Evolutionary conservation across 2,888 invertebrate genomes (phyloP).

Genomic region (Plusia festucae): DNA sequence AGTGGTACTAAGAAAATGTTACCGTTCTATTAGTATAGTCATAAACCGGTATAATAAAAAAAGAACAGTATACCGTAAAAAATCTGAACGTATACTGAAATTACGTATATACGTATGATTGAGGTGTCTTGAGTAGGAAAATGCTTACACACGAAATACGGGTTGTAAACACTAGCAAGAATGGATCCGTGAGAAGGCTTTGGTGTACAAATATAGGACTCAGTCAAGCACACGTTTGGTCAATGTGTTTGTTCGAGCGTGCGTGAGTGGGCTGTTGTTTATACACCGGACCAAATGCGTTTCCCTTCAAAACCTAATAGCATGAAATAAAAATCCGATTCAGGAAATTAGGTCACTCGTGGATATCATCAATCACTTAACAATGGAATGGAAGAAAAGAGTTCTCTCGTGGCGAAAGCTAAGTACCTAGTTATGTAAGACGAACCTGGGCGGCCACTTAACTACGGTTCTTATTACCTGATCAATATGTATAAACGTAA

Average conservation of each 20-base stretch:
- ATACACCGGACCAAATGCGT: slow-evolving; percentile 21
- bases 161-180: slow-evolving; percentile 36
- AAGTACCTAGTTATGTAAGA: slow-evolving; percentile 1
- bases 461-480: neutral
- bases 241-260: slow-evolving; percentile 37
- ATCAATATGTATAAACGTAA: neutral
- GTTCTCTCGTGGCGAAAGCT: neutral
- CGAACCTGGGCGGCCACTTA: neutral
- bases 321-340: slow-evolving; percentile 11
- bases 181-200: slow-evolving; percentile 32
- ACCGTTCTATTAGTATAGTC: slow-evolving; percentile 42
- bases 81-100: slow-evolving; percentile 11
- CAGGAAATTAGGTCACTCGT: neutral
- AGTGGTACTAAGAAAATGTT: slow-evolving; percentile 49
- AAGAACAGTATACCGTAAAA: slow-evolving; percentile 25
- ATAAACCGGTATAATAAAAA: slow-evolving; percentile 45
- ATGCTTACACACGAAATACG: slow-evolving; percentile 34
- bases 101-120: slow-evolving; percentile 7
- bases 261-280: slow-evolving; percentile 35
- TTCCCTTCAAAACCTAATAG: slow-evolving; percentile 37
- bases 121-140: slow-evolving; percentile 9
- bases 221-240: slow-evolving; percentile 47
- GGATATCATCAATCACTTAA: neutral
- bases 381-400: slow-evolving; percentile 1
- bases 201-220: slow-evolving; percentile 49